These are phyloP conservation scores for Nothobranchius kuhntae DNA, from an alignment of 2,113 vertebrate species.

Conservation along the genomic window DNA sequence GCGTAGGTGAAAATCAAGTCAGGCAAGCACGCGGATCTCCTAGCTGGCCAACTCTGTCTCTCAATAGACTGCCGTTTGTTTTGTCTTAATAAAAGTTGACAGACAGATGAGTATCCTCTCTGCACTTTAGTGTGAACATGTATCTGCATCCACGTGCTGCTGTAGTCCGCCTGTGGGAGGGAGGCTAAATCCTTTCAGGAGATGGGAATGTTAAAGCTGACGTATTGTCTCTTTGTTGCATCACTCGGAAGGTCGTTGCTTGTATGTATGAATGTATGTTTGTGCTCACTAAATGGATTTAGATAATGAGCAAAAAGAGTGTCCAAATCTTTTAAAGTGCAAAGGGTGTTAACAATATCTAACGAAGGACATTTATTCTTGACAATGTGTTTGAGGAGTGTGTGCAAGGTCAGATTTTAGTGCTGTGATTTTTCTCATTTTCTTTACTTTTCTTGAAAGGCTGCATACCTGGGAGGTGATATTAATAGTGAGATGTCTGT, in stretches of 20 bases:
- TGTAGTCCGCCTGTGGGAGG: conserved; percentile 38
- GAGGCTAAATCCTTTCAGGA: conserved; percentile 34
- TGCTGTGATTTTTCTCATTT: background rate
- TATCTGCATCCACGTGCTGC: conserved; percentile 25
- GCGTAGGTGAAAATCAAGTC: conserved; percentile 64
- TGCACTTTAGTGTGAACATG: conserved; percentile 39
- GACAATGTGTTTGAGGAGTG: background rate
- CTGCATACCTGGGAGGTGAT: conserved; percentile 3
- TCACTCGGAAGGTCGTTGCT: conserved; percentile 42
- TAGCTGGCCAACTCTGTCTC: conserved; percentile 33
- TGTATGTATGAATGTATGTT: conserved; percentile 22
- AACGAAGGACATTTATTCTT: background rate
- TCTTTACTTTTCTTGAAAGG: background rate
- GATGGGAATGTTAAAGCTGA: conserved; percentile 22
- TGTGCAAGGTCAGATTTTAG: background rate
- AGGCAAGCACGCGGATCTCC: conserved; percentile 53
- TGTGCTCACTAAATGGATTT: conserved; percentile 29
- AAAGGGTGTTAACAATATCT: background rate
- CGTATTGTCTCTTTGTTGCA: conserved; percentile 54
- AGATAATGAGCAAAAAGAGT: conserved; percentile 16
- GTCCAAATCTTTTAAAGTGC: background rate
- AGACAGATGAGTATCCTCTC: conserved; percentile 64
- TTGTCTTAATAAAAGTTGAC: conserved; percentile 65
- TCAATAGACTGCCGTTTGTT: conserved; percentile 55
- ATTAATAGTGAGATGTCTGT: conserved; percentile 17